Conservation (phyloP, 2,797 vertebrate genomes). For the Poeciliopsis turneri region DNA sequence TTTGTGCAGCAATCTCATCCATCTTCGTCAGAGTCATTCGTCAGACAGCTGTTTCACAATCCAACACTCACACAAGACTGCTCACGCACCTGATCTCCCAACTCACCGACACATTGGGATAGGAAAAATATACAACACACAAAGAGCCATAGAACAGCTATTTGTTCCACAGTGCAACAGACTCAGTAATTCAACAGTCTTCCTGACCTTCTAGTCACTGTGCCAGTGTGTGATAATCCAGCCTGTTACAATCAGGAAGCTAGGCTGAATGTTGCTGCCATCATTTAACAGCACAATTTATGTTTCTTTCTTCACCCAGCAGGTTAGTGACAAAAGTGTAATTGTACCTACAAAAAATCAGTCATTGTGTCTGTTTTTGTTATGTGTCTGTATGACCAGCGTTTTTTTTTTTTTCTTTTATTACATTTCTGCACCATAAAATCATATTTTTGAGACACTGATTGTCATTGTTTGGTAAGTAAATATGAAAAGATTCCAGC, state of each 20-base stretch:
- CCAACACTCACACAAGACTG: slow-evolving; percentile 61
- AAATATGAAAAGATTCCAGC: slow-evolving; percentile 27
- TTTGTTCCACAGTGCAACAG: slow-evolving; percentile 54
- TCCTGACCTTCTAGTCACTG: slow-evolving; percentile 32
- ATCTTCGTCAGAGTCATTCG: slow-evolving; percentile 79
- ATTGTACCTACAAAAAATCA: not conserved
- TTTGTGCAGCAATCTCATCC: slow-evolving; percentile 72
- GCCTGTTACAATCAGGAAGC: slow-evolving; percentile 13
- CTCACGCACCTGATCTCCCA: slow-evolving; percentile 59
- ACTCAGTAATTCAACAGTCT: slow-evolving; percentile 39
- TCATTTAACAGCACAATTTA: slow-evolving; percentile 5
- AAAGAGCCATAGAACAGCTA: slow-evolving; percentile 28
- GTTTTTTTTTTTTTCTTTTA: slow-evolving; percentile 12
- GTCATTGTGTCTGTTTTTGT: not conserved
- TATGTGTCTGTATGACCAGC: not conserved
- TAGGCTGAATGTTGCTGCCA: not conserved
- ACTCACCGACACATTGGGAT: slow-evolving; percentile 12
- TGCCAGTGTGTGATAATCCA: slow-evolving; percentile 30
- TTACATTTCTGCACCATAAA: slow-evolving; percentile 14
- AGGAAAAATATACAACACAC: slow-evolving; percentile 7
- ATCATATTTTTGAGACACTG: slow-evolving; percentile 1
- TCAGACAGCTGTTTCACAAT: slow-evolving; percentile 80
- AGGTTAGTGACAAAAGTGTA: slow-evolving; percentile 4
- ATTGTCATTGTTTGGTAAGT: slow-evolving; percentile 14
- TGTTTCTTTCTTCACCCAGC: slow-evolving; percentile 3